Percentiles rank a stretch among this genome's conserved stretches.
phyloP scores from a whole-genome alignment of 2,113 vertebrate genomes.

The Menidia beryllina region DNA sequence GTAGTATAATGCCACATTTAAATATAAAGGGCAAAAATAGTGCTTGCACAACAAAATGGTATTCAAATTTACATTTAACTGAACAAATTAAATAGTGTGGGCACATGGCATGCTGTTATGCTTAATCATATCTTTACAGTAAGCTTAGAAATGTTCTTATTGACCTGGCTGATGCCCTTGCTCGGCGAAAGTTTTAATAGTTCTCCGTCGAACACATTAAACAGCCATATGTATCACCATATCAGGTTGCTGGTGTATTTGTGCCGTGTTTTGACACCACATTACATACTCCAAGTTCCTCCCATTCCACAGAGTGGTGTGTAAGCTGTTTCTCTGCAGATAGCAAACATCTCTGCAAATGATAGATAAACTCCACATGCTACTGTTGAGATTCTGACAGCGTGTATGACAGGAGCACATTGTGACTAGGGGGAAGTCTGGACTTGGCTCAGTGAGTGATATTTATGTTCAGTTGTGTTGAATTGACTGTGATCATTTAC shows the following conservation, averaged over 20 bases:
- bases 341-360: constrained; percentile 38
- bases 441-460: not conserved
- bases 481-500: not conserved
- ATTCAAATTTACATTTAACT: not conserved
- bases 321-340: constrained; percentile 56
- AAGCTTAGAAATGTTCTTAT: not conserved
- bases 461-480: not conserved
- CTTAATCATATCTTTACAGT: not conserved
- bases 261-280: constrained; percentile 16
- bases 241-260: constrained; percentile 29
- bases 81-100: not conserved
- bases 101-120: not conserved
- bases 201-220: not conserved
- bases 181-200: not conserved
- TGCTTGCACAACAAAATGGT: not conserved
- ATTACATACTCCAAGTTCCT: constrained; percentile 35
- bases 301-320: constrained; percentile 29
- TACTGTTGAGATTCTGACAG: constrained; percentile 26
- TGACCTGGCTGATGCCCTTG: not conserved
- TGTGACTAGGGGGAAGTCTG: constrained; percentile 1
- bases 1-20: not conserved
- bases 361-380: constrained; percentile 45
- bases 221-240: not conserved
- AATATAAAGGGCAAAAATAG: not conserved
- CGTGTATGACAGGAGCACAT: constrained; percentile 12